Evolutionary conservation across 1,140 invertebrate genomes (phyloP).

Genomic region (Drosophila guanche): DNA sequence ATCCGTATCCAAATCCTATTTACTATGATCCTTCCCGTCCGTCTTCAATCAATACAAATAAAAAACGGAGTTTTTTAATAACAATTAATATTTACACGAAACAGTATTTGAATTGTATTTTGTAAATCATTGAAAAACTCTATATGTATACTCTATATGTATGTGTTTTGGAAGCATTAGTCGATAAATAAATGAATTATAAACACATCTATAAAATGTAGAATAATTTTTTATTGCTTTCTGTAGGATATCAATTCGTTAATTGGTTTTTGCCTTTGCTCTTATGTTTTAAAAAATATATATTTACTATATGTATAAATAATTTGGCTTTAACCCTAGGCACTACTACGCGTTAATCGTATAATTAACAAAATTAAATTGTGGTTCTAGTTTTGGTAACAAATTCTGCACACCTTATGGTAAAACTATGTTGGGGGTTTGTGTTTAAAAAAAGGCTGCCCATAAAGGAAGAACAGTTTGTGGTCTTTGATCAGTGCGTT

Average conservation of each 20-base stretch:
- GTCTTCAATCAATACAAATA: too few relatives aligned
- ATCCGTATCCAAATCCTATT: too few relatives aligned
- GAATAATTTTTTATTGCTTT: constrained; percentile 62
- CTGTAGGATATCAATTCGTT: constrained; percentile 58
- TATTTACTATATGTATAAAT: constrained; percentile 49
- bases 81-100: too few relatives aligned
- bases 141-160: constrained; percentile 46
- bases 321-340: constrained; percentile 73
- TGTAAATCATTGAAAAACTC: constrained; percentile 53
- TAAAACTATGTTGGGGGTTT: constrained; percentile 8
- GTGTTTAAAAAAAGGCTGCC: constrained; percentile 14
- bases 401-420: constrained; percentile 50
- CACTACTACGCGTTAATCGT: constrained; percentile 30
- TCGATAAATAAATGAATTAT: constrained; percentile 41
- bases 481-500: too few relatives aligned
- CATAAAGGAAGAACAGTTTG: too few relatives aligned
- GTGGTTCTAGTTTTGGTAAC: constrained; percentile 47
- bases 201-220: constrained; percentile 28
- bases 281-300: constrained; percentile 31
- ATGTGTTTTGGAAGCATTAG: constrained; percentile 43
- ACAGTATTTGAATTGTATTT: constrained; percentile 35
- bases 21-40: too few relatives aligned
- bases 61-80: neutral
- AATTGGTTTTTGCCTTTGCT: neutral
- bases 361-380: constrained; percentile 47